Conservation (phyloP, 2,888 invertebrate genomes). For the Altica lythri region DNA sequence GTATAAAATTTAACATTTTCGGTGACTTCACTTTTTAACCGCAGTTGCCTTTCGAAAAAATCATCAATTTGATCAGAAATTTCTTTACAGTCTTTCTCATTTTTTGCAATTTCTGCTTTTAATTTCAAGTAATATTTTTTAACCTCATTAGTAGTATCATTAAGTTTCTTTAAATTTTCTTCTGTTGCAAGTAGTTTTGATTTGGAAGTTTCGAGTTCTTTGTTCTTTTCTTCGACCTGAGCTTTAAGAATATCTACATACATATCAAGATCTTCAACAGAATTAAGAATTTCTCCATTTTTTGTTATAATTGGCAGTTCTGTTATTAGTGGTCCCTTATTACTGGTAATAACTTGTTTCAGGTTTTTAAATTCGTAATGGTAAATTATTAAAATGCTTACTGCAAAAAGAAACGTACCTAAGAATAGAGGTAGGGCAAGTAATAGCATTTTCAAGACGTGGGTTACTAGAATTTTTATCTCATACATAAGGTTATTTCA, state of each 20-base stretch:
- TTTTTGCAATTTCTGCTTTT: slow-evolving; percentile 41
- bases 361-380: slow-evolving; percentile 45
- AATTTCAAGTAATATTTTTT: slow-evolving; percentile 48
- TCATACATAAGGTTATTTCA: slow-evolving; percentile 10
- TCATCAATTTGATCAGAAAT: slow-evolving; percentile 49
- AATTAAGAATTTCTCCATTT: slow-evolving; percentile 45
- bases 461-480: slow-evolving; percentile 12
- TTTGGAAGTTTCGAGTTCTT: slow-evolving; percentile 46
- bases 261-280: slow-evolving; percentile 50
- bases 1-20: slow-evolving; percentile 44
- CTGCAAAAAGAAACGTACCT: slow-evolving; percentile 45
- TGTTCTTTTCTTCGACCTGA: slow-evolving; percentile 48
- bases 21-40: slow-evolving; percentile 44
- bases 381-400: slow-evolving; percentile 46
- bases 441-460: slow-evolving; percentile 35
- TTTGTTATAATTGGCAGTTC: slow-evolving; percentile 45
- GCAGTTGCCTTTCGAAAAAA: slow-evolving; percentile 43
- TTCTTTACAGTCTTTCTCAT: slow-evolving; percentile 47
- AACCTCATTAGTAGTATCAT: slow-evolving; percentile 45
- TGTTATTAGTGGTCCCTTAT: slow-evolving; percentile 35
- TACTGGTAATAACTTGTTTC: slow-evolving; percentile 30
- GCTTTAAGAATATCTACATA: slow-evolving; percentile 47
- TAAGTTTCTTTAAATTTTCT: slow-evolving; percentile 48
- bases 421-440: slow-evolving; percentile 42
- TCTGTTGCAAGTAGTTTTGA: slow-evolving; percentile 40